These are phyloP conservation scores for Griposia aprilina DNA, from an alignment of 2,888 invertebrate genomes.

Conservation along the genomic window DNA sequence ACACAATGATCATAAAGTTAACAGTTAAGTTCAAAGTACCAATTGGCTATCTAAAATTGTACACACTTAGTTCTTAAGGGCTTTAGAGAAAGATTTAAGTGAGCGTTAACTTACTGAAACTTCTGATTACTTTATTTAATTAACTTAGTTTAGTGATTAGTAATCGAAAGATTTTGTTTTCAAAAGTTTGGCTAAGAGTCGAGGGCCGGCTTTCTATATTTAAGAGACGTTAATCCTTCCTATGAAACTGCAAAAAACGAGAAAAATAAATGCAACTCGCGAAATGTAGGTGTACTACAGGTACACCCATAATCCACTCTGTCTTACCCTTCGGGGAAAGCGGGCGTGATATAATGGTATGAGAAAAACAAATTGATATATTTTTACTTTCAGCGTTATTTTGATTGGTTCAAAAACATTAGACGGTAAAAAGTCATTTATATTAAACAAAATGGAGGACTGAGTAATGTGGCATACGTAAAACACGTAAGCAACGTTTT, in stretches of 20 bases:
- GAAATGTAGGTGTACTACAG: too few species aligned
- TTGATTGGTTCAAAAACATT: background rate
- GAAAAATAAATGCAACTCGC: too few species aligned
- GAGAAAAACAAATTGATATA: background rate
- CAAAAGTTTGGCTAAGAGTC: background rate
- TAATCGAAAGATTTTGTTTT: conserved; percentile 15
- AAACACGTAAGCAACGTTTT: too few species aligned
- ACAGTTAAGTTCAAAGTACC: background rate
- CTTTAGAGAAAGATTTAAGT: conserved; percentile 31
- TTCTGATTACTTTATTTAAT: conserved; percentile 53
- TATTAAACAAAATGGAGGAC: background rate
- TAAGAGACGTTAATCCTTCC: too few species aligned
- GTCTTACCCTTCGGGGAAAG: too few species aligned
- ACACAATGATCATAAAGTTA: conserved; percentile 11
- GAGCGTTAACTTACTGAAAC: conserved; percentile 21
- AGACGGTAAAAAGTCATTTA: background rate
- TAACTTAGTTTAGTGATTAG: conserved; percentile 44
- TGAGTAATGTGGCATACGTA: background rate
- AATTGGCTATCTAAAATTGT: conserved; percentile 30
- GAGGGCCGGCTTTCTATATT: background rate
- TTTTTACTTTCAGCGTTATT: background rate
- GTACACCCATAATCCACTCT: too few species aligned
- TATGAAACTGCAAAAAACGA: background rate
- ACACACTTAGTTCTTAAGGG: conserved; percentile 12
- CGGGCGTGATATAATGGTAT: too few species aligned